phyloP scores from a whole-genome alignment of 2,113 vertebrate species.

The Xiphophorus maculatus region DNA sequence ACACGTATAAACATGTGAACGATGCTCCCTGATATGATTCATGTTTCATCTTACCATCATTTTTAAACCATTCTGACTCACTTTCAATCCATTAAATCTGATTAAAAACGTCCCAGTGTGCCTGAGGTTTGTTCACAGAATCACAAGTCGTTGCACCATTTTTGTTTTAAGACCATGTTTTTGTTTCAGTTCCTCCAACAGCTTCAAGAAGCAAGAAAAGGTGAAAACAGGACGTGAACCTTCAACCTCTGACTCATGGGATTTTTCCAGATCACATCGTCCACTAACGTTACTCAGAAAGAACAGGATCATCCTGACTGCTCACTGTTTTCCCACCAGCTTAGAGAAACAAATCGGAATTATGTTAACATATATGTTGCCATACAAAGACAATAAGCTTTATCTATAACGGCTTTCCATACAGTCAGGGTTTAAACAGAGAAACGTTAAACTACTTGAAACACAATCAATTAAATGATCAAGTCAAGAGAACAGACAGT shows the following conservation, averaged over 20 bases:
- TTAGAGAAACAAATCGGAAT: not conserved
- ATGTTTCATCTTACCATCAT: not conserved
- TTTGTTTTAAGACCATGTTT: not conserved
- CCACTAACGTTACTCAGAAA: conserved; percentile 1
- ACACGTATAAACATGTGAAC: not conserved
- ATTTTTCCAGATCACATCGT: not conserved
- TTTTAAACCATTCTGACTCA: not conserved
- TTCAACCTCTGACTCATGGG: conserved; percentile 9
- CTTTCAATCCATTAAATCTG: not conserved
- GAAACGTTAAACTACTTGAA: not conserved
- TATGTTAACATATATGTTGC: not conserved
- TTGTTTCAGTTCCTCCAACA: not conserved
- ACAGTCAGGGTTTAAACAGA: not conserved
- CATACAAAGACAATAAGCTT: not conserved
- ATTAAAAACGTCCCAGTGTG: not conserved
- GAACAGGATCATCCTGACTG: too few species aligned
- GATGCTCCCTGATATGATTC: not conserved
- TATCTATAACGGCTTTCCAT: not conserved
- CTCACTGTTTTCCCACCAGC: not conserved
- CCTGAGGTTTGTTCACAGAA: not conserved
- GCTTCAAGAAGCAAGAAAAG: not conserved
- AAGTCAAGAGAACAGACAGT: too few species aligned
- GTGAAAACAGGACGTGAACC: conserved; percentile 28
- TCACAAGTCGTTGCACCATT: not conserved
- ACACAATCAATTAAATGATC: not conserved